Evolutionary conservation across 2,113 vertebrate species (phyloP), one percentile per base, ranked within the genome.

Genomic region (Peucedramus taeniatus): DNA sequence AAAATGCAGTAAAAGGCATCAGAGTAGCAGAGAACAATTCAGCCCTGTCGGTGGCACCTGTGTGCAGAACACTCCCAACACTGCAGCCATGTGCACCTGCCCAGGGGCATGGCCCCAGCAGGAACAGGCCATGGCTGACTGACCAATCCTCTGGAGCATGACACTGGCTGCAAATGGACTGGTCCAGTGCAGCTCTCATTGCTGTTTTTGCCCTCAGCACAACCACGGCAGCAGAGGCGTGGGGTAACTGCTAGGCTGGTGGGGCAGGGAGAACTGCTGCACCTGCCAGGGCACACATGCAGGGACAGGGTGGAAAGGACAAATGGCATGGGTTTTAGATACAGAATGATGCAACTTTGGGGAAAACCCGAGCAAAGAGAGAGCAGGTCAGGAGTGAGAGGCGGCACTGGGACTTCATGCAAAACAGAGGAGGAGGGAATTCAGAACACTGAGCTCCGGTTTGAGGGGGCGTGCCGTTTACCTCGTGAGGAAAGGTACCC

Each of bases 391-490:
- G 75, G 42, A 93, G 78, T 13, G 59, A 96, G 77, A 64, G 78
- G 59, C 3, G 0, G 53, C 91, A 85, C 57, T 50, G 82, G 81
- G 81, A 69, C 82, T 86, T 95, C 95, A 93, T 88, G 94, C 90
- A 93, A 40, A 75, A 87, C 1, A 10, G 56, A 93, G 51, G 80
- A 91, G 71, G 66, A 61, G 83, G 87, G 44, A 78, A 86, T 39
- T 81, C 59, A 80, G 84, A 76, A 76, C 60, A 50, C 20, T 31
- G 50, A 33, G 86, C 60, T 72, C 35, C 0, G 1, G 23, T 89
- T 40, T 78, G 90, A 88, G 76, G 85, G 76, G 50, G 50, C 31
- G 70, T 51, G 68, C 64, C 16, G 3, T 66, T 57, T 68, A 75
- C 92, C 68, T 86, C 33, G 11, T 11, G 72, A 88, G 85, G 68